A percentile compares a stretch with the other conserved stretches of the same genome.
These are phyloP conservation scores for Rhyacichthys aspro DNA, from an alignment of 2,797 vertebrate species.

Conservation along the genomic window DNA sequence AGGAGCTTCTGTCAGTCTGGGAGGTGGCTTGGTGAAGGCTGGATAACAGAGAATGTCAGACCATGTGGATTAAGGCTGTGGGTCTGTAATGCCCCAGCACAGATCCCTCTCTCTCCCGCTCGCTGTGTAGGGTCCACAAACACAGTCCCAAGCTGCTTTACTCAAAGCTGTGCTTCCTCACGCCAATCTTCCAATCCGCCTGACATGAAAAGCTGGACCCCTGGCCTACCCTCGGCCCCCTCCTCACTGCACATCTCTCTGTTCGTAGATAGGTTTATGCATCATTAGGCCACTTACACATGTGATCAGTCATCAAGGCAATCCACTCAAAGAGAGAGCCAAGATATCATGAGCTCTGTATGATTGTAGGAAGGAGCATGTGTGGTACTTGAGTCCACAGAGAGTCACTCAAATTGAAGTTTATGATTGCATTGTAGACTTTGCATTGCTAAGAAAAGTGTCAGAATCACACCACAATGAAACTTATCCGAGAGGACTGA, in stretches of 20 bases:
- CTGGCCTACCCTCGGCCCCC: slow-evolving; percentile 1
- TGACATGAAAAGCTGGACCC: slow-evolving; percentile 69
- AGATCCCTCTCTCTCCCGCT: slow-evolving; percentile 42
- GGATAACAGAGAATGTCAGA: slow-evolving; percentile 73
- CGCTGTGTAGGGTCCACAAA: slow-evolving; percentile 53
- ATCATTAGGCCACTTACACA: slow-evolving; percentile 75
- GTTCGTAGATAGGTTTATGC: slow-evolving; percentile 55
- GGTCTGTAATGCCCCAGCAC: slow-evolving; percentile 67
- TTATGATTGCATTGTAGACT: slow-evolving; percentile 37
- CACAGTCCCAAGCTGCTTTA: slow-evolving; percentile 82
- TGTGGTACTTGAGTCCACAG: slow-evolving; percentile 41
- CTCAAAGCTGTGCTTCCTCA: slow-evolving; percentile 64
- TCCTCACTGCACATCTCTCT: slow-evolving; percentile 22
- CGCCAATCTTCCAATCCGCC: slow-evolving; percentile 70
- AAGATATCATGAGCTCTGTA: slow-evolving; percentile 28
- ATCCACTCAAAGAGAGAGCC: slow-evolving; percentile 50
- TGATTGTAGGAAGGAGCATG: slow-evolving; percentile 16
- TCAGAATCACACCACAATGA: too few relatives aligned
- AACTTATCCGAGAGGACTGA: too few relatives aligned
- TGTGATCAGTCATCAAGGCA: slow-evolving; percentile 65
- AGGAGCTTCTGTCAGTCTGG: slow-evolving; percentile 58
- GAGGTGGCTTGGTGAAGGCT: slow-evolving; percentile 53
- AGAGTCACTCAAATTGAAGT: slow-evolving; percentile 52
- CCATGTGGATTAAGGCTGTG: slow-evolving; percentile 77
- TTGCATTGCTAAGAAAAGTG: slow-evolving; percentile 18